Conservation (phyloP, 2,888 invertebrate species). For the Gerosis bhagava region DNA sequence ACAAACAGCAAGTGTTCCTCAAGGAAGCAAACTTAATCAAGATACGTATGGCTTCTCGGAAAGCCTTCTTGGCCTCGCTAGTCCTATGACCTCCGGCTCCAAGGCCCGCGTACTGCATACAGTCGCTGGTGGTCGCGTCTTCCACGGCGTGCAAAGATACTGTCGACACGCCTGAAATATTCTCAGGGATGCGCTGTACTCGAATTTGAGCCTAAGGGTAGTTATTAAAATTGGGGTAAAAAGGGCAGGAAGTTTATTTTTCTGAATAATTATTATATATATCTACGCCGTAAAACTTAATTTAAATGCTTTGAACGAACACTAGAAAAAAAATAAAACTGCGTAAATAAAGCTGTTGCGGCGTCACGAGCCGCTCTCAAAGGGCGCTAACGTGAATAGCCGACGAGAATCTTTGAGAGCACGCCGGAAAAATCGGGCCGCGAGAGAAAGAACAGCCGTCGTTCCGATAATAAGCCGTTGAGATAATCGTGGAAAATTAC, state of each 20-base stretch:
- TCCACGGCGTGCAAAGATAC: conserved; percentile 61
- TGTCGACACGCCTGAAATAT: conserved; percentile 69
- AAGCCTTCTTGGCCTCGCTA: conserved; percentile 65
- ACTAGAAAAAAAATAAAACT: conserved; percentile 1
- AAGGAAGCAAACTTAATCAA: conserved; percentile 78
- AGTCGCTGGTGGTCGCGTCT: conserved; percentile 55
- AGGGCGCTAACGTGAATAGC: conserved; percentile 23
- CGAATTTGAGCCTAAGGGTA: conserved; percentile 74
- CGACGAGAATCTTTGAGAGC: conserved; percentile 23
- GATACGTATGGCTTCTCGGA: conserved; percentile 59
- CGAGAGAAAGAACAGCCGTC: too few species aligned
- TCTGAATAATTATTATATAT: too few species aligned
- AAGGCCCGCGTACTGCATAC: conserved; percentile 62
- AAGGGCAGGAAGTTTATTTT: too few species aligned
- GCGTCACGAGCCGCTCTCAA: conserved; percentile 23
- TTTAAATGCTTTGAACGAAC: too few species aligned
- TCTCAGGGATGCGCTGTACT: conserved; percentile 62
- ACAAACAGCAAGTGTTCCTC: conserved; percentile 61
- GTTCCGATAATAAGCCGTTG: too few species aligned
- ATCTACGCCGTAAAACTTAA: too few species aligned
- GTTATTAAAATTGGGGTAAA: too few species aligned
- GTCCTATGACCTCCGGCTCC: conserved; percentile 72
- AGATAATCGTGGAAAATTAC: too few species aligned
- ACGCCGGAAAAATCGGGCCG: background rate
- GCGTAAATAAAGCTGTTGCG: conserved; percentile 14